These are phyloP conservation scores for Stomatorhinus walkeri DNA, from an alignment of 2,797 vertebrate genomes.

Conservation along the genomic window DNA sequence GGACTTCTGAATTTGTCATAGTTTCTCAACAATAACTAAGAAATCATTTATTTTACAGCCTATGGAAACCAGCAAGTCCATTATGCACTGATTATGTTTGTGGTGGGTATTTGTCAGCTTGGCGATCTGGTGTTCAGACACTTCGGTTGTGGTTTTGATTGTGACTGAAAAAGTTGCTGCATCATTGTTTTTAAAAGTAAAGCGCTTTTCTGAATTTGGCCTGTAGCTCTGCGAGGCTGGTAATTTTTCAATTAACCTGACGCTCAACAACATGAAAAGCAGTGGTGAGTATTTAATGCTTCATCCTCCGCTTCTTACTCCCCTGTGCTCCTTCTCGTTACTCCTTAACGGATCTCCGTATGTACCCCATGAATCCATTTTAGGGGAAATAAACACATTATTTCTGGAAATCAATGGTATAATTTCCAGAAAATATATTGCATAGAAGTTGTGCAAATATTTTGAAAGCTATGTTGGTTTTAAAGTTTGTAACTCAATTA, in stretches of 20 bases:
- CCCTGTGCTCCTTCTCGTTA: neutral
- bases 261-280: constrained; percentile 54
- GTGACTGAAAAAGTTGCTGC: neutral
- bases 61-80: constrained; percentile 63
- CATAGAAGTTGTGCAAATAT: neutral
- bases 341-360: neutral
- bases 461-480: neutral
- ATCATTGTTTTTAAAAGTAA: neutral
- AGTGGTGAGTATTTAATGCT: neutral
- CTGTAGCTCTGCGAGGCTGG: constrained; percentile 78
- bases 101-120: constrained; percentile 36
- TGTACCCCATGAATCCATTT: neutral
- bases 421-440: neutral
- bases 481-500: neutral
- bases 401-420: neutral
- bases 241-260: constrained; percentile 79
- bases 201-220: neutral
- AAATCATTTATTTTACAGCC: constrained; percentile 42
- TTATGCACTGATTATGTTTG: constrained; percentile 56
- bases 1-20: neutral
- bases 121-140: neutral
- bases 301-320: neutral
- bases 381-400: neutral
- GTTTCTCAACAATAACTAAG: constrained; percentile 8
- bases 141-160: neutral